Evolutionary conservation across 2,113 vertebrate species (phyloP), one percentile per base, ranked within the genome.

Genomic region (Nanorana parkeri): DNA sequence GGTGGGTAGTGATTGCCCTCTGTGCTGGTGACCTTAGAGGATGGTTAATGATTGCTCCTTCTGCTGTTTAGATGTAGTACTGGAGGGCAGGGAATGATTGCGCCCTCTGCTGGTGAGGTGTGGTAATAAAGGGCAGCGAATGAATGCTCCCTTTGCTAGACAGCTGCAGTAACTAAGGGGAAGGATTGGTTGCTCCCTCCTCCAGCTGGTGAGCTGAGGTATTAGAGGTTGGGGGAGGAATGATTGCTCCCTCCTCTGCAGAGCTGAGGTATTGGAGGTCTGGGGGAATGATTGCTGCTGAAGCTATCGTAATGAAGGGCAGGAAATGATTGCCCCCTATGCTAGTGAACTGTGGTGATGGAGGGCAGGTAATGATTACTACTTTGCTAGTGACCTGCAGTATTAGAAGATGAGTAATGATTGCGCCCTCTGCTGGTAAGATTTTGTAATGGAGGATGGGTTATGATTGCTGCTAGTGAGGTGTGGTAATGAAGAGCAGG

Each of bases 201-300:
- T n/a, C n/a, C n/a, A n/a, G 26, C 1, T 4, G 23, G 36, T 5
- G 41, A 15, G 11, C 5, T 47, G 11, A 54, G 21, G 19, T 28
- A 56, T 29, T 99, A 13, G 93, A 97, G 96, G 97, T 66, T 8
- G 52, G 68, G 47, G n/a, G n/a, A n/a, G n/a, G 16, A 21, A 6
- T 58, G 32, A 21, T 17, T 5, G 21, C 75, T 41, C 67, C 78
- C 55, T 41, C 0, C 0, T 0, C 0, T 5, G 29, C 78, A 20
- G 1, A 21, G 15, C 1, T 21, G 17, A 8, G 13, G 26, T 56
- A 28, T 7, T 65, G n/a, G 17, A 20, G 19, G 3, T 17, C 3
- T n/a, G n/a, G 5, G 3, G 19, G 20, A 61, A 20, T 61, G 19
- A n/a, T n/a, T n/a, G 19, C 58, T 19, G 26, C 7, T 4, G 23